A percentile compares a stretch with the other conserved stretches of the same genome.
Evolutionary conservation across 2,888 invertebrate species (phyloP).

Genomic region (Monoplex corrugatus): DNA sequence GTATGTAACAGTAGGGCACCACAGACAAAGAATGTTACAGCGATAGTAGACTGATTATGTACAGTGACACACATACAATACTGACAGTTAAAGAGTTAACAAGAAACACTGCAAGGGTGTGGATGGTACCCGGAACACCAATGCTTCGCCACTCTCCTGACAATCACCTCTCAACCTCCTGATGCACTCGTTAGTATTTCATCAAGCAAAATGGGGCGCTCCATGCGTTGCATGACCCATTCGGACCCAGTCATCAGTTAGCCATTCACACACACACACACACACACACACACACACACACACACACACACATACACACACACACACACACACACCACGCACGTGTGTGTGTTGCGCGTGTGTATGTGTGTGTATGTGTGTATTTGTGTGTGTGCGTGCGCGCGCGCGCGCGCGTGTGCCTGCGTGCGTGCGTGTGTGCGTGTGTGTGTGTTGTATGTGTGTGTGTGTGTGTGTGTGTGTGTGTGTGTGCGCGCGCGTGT

Average conservation of each 20-base stretch:
- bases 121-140: background rate
- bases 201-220: too few relatives aligned
- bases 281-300: conserved; percentile 27
- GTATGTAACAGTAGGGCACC: too few relatives aligned
- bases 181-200: too few relatives aligned
- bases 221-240: too few relatives aligned
- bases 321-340: background rate
- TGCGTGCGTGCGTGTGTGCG: conserved; percentile 21
- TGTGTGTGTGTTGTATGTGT: conserved; percentile 31
- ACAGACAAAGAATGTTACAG: too few relatives aligned
- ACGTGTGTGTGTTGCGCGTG: too few relatives aligned
- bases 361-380: background rate
- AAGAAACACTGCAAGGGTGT: too few relatives aligned
- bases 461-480: conserved; percentile 36
- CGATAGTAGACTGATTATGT: too few relatives aligned
- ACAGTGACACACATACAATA: background rate
- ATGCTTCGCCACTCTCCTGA: background rate
- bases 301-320: conserved; percentile 24
- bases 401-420: conserved; percentile 8
- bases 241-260: too few relatives aligned
- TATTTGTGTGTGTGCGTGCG: background rate
- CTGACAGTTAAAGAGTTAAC: background rate
- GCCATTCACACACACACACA: background rate
- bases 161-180: too few relatives aligned
- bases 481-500: conserved; percentile 37